These are phyloP conservation scores for Tenebrosternarchus preto DNA, from an alignment of 2,113 vertebrate genomes.

Conservation along the genomic window DNA sequence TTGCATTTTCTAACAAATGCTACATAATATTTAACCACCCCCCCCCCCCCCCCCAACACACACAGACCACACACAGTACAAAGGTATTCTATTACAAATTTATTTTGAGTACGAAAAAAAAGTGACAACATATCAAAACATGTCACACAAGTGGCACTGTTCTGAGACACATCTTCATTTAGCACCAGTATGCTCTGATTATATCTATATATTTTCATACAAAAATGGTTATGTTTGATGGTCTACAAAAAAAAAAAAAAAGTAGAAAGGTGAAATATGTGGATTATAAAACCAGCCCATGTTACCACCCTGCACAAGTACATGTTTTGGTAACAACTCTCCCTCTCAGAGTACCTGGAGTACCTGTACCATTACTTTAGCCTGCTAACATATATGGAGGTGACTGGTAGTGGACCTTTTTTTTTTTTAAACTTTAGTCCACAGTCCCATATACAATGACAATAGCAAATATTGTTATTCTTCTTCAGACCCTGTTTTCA, in stretches of 20 bases:
- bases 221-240: conserved; percentile 72
- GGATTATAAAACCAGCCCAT: conserved; percentile 58
- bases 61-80: neutral
- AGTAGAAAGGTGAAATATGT: conserved; percentile 63
- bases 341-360: conserved; percentile 57
- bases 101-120: conserved; percentile 72
- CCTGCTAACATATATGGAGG: conserved; percentile 22
- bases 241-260: conserved; percentile 64
- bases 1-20: too few relatives aligned
- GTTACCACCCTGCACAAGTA: conserved; percentile 65
- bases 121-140: conserved; percentile 65
- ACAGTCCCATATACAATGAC: conserved; percentile 7
- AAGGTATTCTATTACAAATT: conserved; percentile 67
- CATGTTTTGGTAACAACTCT: conserved; percentile 57
- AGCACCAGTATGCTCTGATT: conserved; percentile 76
- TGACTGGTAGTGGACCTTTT: conserved; percentile 3
- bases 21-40: too few relatives aligned
- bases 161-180: conserved; percentile 73
- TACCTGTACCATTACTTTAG: conserved; percentile 53
- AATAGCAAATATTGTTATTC: neutral
- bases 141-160: conserved; percentile 59
- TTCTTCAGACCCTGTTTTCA: conserved; percentile 35
- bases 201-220: conserved; percentile 74
- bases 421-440: conserved; percentile 24
- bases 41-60: too few relatives aligned